phyloP scores from a whole-genome alignment of 2,113 vertebrate species.

The Periophthalmodon schlosseri region DNA sequence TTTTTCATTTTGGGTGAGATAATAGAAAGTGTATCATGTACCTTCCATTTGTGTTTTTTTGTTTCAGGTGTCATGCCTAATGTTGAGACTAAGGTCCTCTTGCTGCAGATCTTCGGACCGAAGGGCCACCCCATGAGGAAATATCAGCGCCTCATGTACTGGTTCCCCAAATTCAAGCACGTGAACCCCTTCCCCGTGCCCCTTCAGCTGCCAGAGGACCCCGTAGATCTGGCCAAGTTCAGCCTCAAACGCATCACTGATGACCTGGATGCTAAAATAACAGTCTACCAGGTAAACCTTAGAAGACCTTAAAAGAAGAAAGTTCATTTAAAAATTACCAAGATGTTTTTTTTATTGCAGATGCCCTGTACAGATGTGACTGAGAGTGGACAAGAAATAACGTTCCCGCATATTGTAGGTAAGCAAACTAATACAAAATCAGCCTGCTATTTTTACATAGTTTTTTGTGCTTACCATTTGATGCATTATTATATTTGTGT shows the following conservation, averaged over 20 bases:
- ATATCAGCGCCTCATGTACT: slow-evolving; percentile 85
- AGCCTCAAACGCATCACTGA: slow-evolving; percentile 81
- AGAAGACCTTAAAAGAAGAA: background rate
- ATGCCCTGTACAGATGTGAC: slow-evolving; percentile 61
- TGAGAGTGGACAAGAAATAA: slow-evolving; percentile 63
- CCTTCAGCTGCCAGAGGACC: slow-evolving; percentile 74
- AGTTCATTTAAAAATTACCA: background rate
- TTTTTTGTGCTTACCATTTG: background rate
- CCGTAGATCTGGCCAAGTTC: slow-evolving; percentile 78
- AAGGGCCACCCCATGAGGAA: slow-evolving; percentile 85
- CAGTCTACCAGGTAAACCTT: slow-evolving; percentile 81
- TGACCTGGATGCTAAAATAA: slow-evolving; percentile 78
- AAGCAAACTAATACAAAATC: slow-evolving; percentile 27
- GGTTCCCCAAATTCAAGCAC: slow-evolving; percentile 86
- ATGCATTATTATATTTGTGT: background rate
- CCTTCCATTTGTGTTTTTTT: background rate
- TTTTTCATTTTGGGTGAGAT: background rate
- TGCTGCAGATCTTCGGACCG: slow-evolving; percentile 84
- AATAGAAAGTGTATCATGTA: background rate
- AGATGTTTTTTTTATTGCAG: slow-evolving; percentile 42
- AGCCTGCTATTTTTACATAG: too few species aligned
- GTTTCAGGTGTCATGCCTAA: slow-evolving; percentile 83
- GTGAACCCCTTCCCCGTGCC: slow-evolving; percentile 83
- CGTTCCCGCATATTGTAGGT: slow-evolving; percentile 78
- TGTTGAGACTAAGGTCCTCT: slow-evolving; percentile 83